Base-by-base conservation (phyloP, 2,888 invertebrate species). In the Poecilobothrus nobilitatus region DNA sequence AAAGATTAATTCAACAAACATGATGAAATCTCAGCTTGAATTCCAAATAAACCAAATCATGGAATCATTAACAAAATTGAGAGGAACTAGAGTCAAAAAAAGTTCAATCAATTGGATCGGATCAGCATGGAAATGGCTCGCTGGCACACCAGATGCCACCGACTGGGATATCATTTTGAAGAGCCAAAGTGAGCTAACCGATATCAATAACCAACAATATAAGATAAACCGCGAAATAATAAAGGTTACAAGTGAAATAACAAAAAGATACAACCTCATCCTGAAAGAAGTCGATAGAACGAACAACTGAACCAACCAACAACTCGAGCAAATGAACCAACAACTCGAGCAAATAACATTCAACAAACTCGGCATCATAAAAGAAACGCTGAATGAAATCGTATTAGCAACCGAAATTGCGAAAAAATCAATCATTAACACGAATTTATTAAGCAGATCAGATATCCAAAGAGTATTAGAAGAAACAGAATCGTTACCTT, bases 51-150 rank as follows among this genome's bases (percentile, higher is more conserved):
- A 22, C 6, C 41, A 66, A 44, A 66, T 66, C 3, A n/a, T 41
- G 20, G 37, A 41, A 44, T 44, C 63, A 15, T 10, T 67, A n/a
- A 12, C 61, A 2, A 65, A 68, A 68, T 22, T 68, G 63, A 68
- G 61, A 15, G 65, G 65, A 10, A 64, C 4, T 22, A 21, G 5
- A 6, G 8, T 18, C 8, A 70, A 37, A 21, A n/a, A 68, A 65
- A 61, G 70, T 22, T 63, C 70, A 15, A 70, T 68, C 2, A 66
- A 70, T 37, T 70, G 70, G 70, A 67, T 69, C 34, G 67, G 65
- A 20, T 12, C 65, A 21, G 65, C 65, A 44, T 66, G 65, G 65
- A 66, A 66, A 22, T 66, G 65, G 65, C n/a, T 65, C 7, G 65
- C 65, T 12, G 65, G 65, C 20, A 20, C 41, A 6, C 65, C 67